phyloP scores from a whole-genome alignment of 2,888 invertebrate species.

The Tortrix viridana region DNA sequence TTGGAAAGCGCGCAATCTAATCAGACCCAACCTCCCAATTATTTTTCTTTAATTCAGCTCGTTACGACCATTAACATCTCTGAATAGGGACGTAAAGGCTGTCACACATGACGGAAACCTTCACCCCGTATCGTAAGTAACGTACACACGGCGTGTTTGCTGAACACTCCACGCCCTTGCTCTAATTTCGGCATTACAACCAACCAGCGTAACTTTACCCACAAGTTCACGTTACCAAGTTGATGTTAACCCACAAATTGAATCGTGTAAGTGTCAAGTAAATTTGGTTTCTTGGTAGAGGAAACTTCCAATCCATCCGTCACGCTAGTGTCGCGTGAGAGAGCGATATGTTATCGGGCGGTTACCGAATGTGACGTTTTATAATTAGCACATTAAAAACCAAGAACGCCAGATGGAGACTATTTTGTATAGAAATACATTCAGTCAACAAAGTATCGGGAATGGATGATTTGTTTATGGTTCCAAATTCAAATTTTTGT shows the following conservation, averaged over 20 bases:
- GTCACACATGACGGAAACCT: slow-evolving; percentile 50
- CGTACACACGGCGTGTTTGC: slow-evolving; percentile 45
- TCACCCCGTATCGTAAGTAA: slow-evolving; percentile 21
- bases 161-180: slow-evolving; percentile 47
- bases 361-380: slow-evolving; percentile 39
- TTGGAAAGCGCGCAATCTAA: slow-evolving; percentile 21
- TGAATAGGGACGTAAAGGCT: slow-evolving; percentile 53
- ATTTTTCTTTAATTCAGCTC: slow-evolving; percentile 50
- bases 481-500: too few relatives aligned
- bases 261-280: slow-evolving; percentile 9
- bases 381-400: slow-evolving; percentile 5
- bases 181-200: slow-evolving; percentile 54
- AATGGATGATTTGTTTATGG: too few relatives aligned
- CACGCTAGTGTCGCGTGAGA: slow-evolving; percentile 44
- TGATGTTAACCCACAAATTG: slow-evolving; percentile 6
- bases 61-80: slow-evolving; percentile 45
- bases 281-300: slow-evolving; percentile 32
- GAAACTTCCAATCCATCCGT: slow-evolving; percentile 52
- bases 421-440: too few relatives aligned
- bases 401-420: too few relatives aligned
- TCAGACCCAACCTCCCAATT: slow-evolving; percentile 40
- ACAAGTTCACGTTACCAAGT: slow-evolving; percentile 15
- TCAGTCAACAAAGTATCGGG: too few relatives aligned
- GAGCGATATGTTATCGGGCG: slow-evolving; percentile 46
- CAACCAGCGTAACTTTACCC: slow-evolving; percentile 46